A percentile compares a stretch with the other conserved stretches of the same genome.
These are phyloP conservation scores for Montifringilla adamsi DNA, from an alignment of 2,113 vertebrate genomes.

Conservation along the genomic window DNA sequence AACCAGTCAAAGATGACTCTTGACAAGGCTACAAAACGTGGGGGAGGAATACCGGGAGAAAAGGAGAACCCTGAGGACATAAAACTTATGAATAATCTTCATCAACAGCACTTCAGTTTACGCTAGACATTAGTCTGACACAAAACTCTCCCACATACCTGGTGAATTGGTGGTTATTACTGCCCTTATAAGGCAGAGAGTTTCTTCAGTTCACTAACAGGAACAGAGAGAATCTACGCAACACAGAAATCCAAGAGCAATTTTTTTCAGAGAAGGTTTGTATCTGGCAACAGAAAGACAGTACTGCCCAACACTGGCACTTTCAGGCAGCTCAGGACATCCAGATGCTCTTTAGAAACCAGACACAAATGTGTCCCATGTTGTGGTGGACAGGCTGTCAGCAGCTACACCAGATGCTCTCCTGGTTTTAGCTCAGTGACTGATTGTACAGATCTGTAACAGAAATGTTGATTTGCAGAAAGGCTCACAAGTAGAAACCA, in stretches of 20 bases:
- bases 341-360: not conserved
- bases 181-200: not conserved
- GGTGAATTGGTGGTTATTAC: not conserved
- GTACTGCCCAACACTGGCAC: not conserved
- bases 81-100: not conserved
- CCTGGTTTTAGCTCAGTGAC: not conserved
- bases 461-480: not conserved
- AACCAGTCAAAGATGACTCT: not conserved
- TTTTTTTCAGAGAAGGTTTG: not conserved
- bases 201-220: not conserved
- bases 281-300: not conserved
- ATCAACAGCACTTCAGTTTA: conserved; percentile 1
- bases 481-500: not conserved
- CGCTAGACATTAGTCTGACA: not conserved
- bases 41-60: not conserved
- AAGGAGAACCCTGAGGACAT: not conserved
- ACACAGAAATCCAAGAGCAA: not conserved
- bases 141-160: not conserved
- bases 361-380: rapidly evolving
- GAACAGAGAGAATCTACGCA: not conserved
- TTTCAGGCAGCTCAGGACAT: not conserved
- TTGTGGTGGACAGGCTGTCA: not conserved
- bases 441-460: not conserved
- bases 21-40: not conserved
- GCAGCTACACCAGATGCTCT: not conserved